Evolutionary conservation across 92 coral and sea anemone genomes (phyloP).

Genomic region (Zoanthus sociatus): DNA sequence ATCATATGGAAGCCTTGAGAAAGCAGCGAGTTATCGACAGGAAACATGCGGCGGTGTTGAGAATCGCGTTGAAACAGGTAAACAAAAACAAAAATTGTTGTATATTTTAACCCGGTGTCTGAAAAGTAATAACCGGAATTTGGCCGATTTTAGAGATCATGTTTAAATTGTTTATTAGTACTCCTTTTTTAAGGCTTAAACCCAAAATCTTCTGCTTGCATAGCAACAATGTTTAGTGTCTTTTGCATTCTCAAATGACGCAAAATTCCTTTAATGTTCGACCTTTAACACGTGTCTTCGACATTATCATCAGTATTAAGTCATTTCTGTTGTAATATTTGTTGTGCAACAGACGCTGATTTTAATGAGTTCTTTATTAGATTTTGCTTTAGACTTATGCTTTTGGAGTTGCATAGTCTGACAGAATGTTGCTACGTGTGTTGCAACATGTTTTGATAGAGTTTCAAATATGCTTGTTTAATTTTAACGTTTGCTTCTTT

Average conservation of each 20-base stretch:
- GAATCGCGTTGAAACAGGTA: constrained; percentile 89
- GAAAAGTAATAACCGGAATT: neutral
- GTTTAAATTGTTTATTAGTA: neutral
- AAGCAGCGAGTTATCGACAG: constrained; percentile 91
- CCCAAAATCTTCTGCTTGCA: neutral
- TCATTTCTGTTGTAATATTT: neutral
- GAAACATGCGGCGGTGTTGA: constrained; percentile 80
- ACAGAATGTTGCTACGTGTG: neutral
- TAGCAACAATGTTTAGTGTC: neutral
- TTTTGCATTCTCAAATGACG: neutral
- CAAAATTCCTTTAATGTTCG: neutral
- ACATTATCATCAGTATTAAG: neutral
- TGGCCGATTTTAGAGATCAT: neutral
- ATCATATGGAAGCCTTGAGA: constrained; percentile 94
- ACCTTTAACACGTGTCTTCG: neutral
- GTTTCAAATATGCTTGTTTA: too few relatives aligned
- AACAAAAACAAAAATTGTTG: neutral
- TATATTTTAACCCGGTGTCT: neutral
- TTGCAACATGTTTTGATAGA: too few relatives aligned
- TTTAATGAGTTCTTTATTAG: too few relatives aligned
- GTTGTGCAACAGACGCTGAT: neutral
- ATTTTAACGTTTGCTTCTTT: too few relatives aligned
- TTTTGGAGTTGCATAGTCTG: neutral
- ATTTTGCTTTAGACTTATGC: too few relatives aligned
- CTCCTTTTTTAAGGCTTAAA: neutral